These are phyloP conservation scores for Nasonia giraulti DNA, from an alignment of 1,140 invertebrate genomes.

Conservation along the genomic window DNA sequence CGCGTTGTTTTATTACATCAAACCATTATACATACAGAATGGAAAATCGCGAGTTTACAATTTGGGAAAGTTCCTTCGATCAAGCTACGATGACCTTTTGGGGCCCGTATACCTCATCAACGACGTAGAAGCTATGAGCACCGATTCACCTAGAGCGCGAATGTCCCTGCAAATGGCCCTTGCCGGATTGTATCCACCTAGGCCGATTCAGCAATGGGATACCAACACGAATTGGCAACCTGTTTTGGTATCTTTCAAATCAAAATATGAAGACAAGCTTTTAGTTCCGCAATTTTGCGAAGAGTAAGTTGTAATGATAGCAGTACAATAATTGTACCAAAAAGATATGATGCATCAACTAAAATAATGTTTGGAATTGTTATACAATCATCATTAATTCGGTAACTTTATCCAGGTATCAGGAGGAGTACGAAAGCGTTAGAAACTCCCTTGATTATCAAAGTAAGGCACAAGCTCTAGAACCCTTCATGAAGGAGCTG, in stretches of 20 bases:
- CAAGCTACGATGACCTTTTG: slow-evolving; percentile 67
- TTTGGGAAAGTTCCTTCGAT: slow-evolving; percentile 68
- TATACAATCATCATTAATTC: slow-evolving; percentile 40
- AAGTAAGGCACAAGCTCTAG: slow-evolving; percentile 46
- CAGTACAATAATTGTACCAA: not conserved
- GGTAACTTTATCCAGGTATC: slow-evolving; percentile 37
- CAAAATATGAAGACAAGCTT: slow-evolving; percentile 68
- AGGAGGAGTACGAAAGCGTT: slow-evolving; percentile 32
- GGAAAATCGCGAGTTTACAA: slow-evolving; percentile 70
- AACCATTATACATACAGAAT: slow-evolving; percentile 62
- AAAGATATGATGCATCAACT: not conserved
- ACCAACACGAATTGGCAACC: slow-evolving; percentile 58
- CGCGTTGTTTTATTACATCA: not conserved
- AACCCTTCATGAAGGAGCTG: slow-evolving; percentile 55
- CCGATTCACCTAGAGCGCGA: slow-evolving; percentile 75
- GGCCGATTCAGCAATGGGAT: slow-evolving; percentile 56
- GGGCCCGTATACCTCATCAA: slow-evolving; percentile 69
- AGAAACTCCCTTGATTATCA: slow-evolving; percentile 9
- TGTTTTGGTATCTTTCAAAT: slow-evolving; percentile 56
- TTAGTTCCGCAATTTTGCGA: slow-evolving; percentile 55
- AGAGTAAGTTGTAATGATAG: slow-evolving; percentile 63
- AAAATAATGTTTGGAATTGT: slow-evolving; percentile 39
- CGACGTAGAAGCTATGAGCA: slow-evolving; percentile 68
- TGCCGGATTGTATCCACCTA: slow-evolving; percentile 70
- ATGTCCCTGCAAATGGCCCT: slow-evolving; percentile 75